Percentiles rank a stretch among this genome's conserved stretches.
Evolutionary conservation across 2,113 vertebrate species (phyloP).

Genomic region (Melanerpes formicivorus): DNA sequence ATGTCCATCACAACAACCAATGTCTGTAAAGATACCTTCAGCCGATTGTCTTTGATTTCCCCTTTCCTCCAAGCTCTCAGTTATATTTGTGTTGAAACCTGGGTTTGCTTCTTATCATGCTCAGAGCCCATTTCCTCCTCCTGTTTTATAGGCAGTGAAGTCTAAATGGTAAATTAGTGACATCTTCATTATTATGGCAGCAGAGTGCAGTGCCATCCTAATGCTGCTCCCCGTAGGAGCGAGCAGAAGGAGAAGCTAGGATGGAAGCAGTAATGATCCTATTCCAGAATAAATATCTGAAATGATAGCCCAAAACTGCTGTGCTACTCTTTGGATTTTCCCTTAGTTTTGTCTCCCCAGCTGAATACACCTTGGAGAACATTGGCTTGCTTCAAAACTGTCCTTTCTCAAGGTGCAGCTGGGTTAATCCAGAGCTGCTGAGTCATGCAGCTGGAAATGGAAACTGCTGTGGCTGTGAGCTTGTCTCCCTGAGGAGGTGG

Average conservation of each 20-base stretch:
- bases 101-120: neutral
- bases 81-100: neutral
- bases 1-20: fast-evolving
- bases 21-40: neutral
- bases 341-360: neutral
- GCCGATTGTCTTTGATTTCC: neutral
- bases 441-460: fast-evolving
- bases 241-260: slow-evolving; percentile 52
- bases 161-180: slow-evolving; percentile 54
- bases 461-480: neutral
- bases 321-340: neutral
- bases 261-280: neutral
- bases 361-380: neutral
- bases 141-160: slow-evolving; percentile 50
- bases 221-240: neutral
- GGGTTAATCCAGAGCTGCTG: neutral
- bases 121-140: slow-evolving; percentile 33
- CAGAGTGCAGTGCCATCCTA: neutral
- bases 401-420: neutral
- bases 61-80: neutral
- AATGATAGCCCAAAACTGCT: neutral
- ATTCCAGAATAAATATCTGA: slow-evolving; percentile 24
- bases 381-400: neutral
- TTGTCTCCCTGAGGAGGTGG: neutral
- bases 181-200: slow-evolving; percentile 31